Base-by-base conservation (phyloP, 2,797 vertebrate genomes). In the Anniella stebbinsi region DNA sequence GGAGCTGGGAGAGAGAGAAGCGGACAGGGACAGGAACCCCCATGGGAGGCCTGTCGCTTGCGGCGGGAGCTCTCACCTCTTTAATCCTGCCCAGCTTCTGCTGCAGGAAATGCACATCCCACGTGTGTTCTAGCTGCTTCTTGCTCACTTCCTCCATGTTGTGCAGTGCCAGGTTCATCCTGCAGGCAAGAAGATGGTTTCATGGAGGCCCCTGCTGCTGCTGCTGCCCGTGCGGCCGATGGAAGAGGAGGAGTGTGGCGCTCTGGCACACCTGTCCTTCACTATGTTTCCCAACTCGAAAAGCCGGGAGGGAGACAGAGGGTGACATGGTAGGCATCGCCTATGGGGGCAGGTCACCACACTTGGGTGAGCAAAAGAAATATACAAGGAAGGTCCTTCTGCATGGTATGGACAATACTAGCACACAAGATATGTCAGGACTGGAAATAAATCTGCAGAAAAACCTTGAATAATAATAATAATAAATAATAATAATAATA, bases 101-200 rank as follows among this genome's bases (percentile, higher is more conserved):
- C 80, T 95, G 95, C 87, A 97, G 92, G 38, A 41, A 84, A 1
- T 76, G 36, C 48, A 96, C 38, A 2, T 95, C 82, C 67, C 95
- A 78, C 21, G 93, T 95, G 87, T 92, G 78, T 30, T 94, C 88
- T 36, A 89, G 23, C 45, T 92, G 96, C 60, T 93, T 93, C 48
- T 92, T 90, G 23, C 89, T 95, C 89, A 98, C 80, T 28, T 88
- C 96, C 5, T 97, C 95, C 86, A 98, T 75, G 87, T 89, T 92
- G 48, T n/a, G 38, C 63, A 95, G 25, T 0, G 91, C 94, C 69
- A 75, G 41, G 60, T 95, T 91, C 89, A 95, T 67, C 90, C 96
- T 97, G 72, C 76, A 89, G 28, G 15, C 10, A 2, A 25, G 82
- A 13, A 23, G 67, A 5, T 12, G 4, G 41, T 4, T 9, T 38